Percentiles rank a stretch among this genome's conserved stretches.
Conservation (phyloP, 2,797 vertebrate species). For the Crenuchus spilurus region DNA sequence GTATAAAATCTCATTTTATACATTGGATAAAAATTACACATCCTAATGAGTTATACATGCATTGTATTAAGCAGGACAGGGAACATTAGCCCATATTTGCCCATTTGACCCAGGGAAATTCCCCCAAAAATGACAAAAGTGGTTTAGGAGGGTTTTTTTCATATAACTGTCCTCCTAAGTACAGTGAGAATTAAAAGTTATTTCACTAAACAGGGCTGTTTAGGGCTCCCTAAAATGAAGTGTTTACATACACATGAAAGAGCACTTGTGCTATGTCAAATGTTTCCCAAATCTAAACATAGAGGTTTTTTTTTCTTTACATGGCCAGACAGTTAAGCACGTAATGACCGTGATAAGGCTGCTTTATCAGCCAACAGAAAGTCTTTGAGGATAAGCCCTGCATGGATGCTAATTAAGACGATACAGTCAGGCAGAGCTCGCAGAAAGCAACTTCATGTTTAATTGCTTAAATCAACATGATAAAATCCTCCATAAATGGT, state of each 20-base stretch:
- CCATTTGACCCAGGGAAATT: slow-evolving; percentile 14
- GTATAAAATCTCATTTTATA: neutral
- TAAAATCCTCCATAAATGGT: slow-evolving; percentile 81
- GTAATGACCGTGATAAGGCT: slow-evolving; percentile 77
- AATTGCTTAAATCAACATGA: slow-evolving; percentile 84
- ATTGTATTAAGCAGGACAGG: neutral
- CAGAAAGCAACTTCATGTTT: slow-evolving; percentile 82
- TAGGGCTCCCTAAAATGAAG: slow-evolving; percentile 68
- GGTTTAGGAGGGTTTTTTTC: neutral
- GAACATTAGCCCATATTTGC: neutral
- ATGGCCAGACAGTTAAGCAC: slow-evolving; percentile 80
- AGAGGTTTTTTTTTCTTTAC: slow-evolving; percentile 60
- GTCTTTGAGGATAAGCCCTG: slow-evolving; percentile 82
- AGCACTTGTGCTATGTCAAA: slow-evolving; percentile 61
- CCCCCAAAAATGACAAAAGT: slow-evolving; percentile 8
- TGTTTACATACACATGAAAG: slow-evolving; percentile 71
- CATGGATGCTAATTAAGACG: slow-evolving; percentile 81
- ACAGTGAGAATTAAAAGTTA: slow-evolving; percentile 54
- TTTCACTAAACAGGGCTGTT: slow-evolving; percentile 66
- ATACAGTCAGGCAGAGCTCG: slow-evolving; percentile 77
- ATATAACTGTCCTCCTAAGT: slow-evolving; percentile 20
- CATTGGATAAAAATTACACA: neutral
- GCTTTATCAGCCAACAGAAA: slow-evolving; percentile 76
- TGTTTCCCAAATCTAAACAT: slow-evolving; percentile 69
- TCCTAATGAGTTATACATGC: neutral